phyloP scores from a whole-genome alignment of 2,797 vertebrate species.

The Catharus ustulatus region DNA sequence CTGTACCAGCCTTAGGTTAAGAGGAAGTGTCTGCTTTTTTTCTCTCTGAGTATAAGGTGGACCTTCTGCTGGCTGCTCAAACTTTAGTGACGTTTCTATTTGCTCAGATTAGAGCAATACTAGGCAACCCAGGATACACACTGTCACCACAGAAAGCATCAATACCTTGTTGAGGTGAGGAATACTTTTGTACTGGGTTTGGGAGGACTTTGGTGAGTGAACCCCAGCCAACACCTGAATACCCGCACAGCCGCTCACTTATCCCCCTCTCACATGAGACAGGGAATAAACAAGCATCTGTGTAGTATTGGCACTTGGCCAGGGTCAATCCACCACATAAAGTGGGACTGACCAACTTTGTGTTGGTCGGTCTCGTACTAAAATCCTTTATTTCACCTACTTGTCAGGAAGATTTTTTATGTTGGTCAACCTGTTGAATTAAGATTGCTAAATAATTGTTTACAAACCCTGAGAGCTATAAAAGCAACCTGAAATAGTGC shows the following conservation, averaged over 20 bases:
- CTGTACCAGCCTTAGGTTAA: not conserved
- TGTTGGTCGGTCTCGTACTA: not conserved
- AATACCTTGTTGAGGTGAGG: not conserved
- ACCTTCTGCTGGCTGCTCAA: not conserved
- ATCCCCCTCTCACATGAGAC: fast-evolving
- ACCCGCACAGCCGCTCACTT: not conserved
- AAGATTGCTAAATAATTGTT: not conserved
- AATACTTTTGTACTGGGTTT: not conserved
- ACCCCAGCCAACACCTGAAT: not conserved
- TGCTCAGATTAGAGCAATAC: not conserved
- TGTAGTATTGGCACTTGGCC: not conserved
- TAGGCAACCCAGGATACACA: not conserved
- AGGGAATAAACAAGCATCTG: not conserved
- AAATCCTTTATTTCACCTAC: not conserved
- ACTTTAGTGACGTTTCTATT: not conserved
- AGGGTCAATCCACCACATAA: not conserved
- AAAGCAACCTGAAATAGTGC: not conserved
- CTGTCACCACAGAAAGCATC: not conserved
- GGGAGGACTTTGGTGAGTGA: not conserved
- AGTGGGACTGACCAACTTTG: not conserved
- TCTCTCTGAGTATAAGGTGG: not conserved
- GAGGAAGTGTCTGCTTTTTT: not conserved
- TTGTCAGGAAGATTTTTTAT: not conserved
- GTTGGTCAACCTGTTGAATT: not conserved
- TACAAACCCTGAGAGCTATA: not conserved